These are phyloP conservation scores for Thymelicus acteon DNA, from an alignment of 2,888 invertebrate genomes.

Conservation along the genomic window DNA sequence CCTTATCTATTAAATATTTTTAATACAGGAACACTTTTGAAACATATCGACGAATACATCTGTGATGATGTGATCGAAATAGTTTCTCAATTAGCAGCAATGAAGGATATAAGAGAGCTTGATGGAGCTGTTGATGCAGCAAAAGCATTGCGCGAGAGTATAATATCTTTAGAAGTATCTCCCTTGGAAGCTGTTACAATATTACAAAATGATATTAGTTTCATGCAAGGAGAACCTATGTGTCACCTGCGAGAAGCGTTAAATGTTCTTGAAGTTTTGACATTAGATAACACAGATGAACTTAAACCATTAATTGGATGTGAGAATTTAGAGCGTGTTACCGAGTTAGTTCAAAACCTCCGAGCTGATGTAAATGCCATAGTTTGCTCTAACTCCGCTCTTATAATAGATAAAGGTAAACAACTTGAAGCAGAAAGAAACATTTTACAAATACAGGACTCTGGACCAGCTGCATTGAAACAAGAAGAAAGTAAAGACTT, in stretches of 20 bases:
- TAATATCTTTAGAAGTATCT: conserved; percentile 37
- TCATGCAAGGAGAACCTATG: conserved; percentile 43
- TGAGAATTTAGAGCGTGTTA: conserved; percentile 51
- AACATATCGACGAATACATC: conserved; percentile 57
- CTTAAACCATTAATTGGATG: conserved; percentile 42
- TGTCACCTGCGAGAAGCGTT: conserved; percentile 46
- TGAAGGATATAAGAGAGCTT: conserved; percentile 48
- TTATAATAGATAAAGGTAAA: not conserved
- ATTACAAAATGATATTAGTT: not conserved
- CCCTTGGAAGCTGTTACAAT: conserved; percentile 2
- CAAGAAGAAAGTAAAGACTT: not conserved
- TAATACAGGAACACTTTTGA: conserved; percentile 48
- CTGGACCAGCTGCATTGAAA: not conserved
- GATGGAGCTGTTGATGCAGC: conserved; percentile 53
- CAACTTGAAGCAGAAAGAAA: not conserved
- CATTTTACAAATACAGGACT: not conserved
- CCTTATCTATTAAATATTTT: not conserved
- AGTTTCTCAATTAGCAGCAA: conserved; percentile 48
- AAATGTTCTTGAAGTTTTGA: conserved; percentile 13
- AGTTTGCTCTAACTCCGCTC: conserved; percentile 28
- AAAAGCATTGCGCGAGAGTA: conserved; percentile 51
- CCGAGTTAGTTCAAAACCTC: conserved; percentile 55
- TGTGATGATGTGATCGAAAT: conserved; percentile 51
- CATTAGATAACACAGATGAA: conserved; percentile 45
- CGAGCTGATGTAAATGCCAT: conserved; percentile 54